Evolutionary conservation across 2,797 vertebrate species (phyloP), one percentile per base, ranked within the genome.

Genomic region (Manis javanica): DNA sequence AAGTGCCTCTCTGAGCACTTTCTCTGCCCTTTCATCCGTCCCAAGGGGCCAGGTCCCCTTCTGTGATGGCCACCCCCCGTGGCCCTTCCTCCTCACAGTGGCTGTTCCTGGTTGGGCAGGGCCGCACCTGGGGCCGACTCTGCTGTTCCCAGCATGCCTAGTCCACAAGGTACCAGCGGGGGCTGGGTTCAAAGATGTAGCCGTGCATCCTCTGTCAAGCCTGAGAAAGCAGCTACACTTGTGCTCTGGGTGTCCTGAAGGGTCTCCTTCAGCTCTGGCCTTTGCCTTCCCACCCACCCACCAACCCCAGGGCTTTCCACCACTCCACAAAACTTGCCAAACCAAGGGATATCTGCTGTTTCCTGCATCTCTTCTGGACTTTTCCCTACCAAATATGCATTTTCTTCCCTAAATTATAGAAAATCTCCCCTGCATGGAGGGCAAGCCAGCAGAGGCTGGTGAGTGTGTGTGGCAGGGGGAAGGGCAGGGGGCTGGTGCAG

Each of bases 71-170:
- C 9, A 42, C 18, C 0, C 18, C 0, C 42, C 5, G 0, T 13
- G 46, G n/a, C 4, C 19, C 18, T 59, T 34, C 34, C 5, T 46
- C 46, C 46, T 46, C 46, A 11, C 46, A 46, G 46, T 10, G 46
- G 12, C 8, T 4, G 26, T 29, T 19, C 24, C 53, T 46, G 0
- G 0, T 19, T 19, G 8, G 5, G 18, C 55, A 1, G 6, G 23
- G 42, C 79, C 57, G 23, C 23, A 21, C 34, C 59, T 59, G 21
- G 37, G 39, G 9, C 16, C 31, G 14, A 29, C 11, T 84, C 75
- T 23, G 68, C 37, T 39, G 34, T 71, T 49, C 88, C 55, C n/a
- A 31, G 19, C 23, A 18, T 0, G 4, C 55, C 64, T 53, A 26
- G 37, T 46, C 46, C 51, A n/a, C 42, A 3, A 51, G 19, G 39